Evolutionary conservation across 2,888 invertebrate species (phyloP).

Genomic region (Arrhopalites spinosus): DNA sequence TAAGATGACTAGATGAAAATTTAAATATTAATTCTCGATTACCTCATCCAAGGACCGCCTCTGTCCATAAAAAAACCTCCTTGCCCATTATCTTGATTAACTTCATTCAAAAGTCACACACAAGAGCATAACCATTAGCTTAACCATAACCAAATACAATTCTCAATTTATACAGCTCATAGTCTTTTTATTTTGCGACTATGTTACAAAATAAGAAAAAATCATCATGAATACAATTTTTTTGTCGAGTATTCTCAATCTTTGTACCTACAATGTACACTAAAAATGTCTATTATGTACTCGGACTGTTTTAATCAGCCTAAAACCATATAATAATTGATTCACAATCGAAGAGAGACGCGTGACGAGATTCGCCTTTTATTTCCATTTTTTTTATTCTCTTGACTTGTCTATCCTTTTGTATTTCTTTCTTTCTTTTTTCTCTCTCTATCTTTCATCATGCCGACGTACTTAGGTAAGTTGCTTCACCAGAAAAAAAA

Average conservation of each 20-base stretch:
- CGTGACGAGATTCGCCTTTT: not conserved
- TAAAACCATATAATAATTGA: not conserved
- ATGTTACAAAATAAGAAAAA: not conserved
- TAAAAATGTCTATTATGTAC: not conserved
- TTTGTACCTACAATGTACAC: no score
- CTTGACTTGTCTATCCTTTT: not conserved
- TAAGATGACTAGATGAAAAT: not conserved
- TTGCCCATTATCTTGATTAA: constrained; percentile 10
- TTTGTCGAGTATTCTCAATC: not conserved
- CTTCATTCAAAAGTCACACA: not conserved
- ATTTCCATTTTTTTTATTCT: not conserved
- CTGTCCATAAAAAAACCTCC: no score
- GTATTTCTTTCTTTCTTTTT: not conserved
- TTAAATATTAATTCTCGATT: not conserved
- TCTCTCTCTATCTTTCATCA: not conserved
- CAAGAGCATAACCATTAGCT: not conserved
- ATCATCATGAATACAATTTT: not conserved
- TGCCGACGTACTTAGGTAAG: not conserved
- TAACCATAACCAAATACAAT: not conserved
- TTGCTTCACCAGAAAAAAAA: no score
- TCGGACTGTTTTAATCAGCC: constrained; percentile 7
- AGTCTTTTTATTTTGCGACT: constrained; percentile 1
- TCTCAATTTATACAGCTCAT: not conserved
- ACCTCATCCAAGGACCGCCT: not conserved
- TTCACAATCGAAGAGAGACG: not conserved